Evolutionary conservation across 2,113 vertebrate species (phyloP), one percentile per base, ranked within the genome.

Genomic region (Carlito syrichta): DNA sequence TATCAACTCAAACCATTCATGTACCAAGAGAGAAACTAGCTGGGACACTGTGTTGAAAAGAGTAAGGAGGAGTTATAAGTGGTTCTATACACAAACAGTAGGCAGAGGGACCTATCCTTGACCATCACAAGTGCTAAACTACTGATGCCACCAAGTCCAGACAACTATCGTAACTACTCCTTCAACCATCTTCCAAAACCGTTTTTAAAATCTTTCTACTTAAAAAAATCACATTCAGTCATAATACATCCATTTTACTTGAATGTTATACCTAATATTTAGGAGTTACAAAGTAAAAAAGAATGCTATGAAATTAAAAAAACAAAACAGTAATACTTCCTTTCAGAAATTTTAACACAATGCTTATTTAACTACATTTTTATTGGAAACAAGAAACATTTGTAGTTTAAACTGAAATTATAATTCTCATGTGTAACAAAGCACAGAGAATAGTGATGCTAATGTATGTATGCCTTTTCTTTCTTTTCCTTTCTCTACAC

Each of bases 221-320:
- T 60, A 62, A 85, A 95, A 85, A 95, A 96, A 62, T 56, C 52
- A 89, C 56, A n/a, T n/a, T n/a, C n/a, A n/a, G n/a, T 76, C 25
- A 89, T n/a, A 52, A 69, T 54, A 68, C 38, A 73, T 8, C 40
- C n/a, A 68, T 69, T 86, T n/a, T n/a, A n/a, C n/a, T n/a, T 89
- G 43, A 76, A 45, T 54, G 1, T 40, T 76, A 62, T 8, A 66
- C 13, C 8, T 79, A 69, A 62, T 89, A 85, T 30, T 93, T 40
- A 77, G 30, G 22, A 94, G 86, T 92, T 94, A 94, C 20, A 60
- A 89, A 83, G 45, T 52, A 1, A 66, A 66, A 52, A 85, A 62
- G 23, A 50, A 71, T 45, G 14, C 10, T 32, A 76, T 71, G 10
- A 38, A 54, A 83, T 38, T 86, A 69, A 94, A 86, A 38, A 54